A percentile compares a stretch with the other conserved stretches of the same genome.
Evolutionary conservation across 2,797 vertebrate genomes (phyloP).

Genomic region (Otolemur crassicaudatus): DNA sequence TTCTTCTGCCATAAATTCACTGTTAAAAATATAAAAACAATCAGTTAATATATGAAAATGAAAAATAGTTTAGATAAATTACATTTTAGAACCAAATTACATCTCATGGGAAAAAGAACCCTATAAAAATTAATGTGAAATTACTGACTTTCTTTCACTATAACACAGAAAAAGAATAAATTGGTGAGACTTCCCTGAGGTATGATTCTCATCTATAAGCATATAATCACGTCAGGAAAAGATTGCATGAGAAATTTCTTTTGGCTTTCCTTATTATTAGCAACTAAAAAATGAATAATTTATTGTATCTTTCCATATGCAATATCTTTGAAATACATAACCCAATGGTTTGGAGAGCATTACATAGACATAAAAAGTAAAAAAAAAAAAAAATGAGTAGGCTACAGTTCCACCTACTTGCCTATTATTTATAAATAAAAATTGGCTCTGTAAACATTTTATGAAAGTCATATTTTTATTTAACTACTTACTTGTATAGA

Average conservation of each 20-base stretch:
- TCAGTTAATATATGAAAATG: constrained; percentile 60
- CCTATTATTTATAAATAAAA: constrained; percentile 2
- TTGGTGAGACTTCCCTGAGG: not conserved
- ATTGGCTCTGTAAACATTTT: not conserved
- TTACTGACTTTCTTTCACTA: not conserved
- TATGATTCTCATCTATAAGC: not conserved
- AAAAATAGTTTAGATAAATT: constrained; percentile 56
- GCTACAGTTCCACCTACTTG: too few relatives aligned
- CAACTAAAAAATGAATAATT: constrained; percentile 39
- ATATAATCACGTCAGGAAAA: not conserved
- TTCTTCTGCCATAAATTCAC: constrained; percentile 98
- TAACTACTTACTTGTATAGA: not conserved
- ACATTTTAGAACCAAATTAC: constrained; percentile 43
- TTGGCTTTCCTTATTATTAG: constrained; percentile 40
- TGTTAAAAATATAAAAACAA: constrained; percentile 85
- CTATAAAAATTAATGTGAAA: constrained; percentile 19
- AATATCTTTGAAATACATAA: not conserved
- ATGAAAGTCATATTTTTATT: constrained; percentile 1
- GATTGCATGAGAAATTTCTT: not conserved
- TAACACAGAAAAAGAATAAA: constrained; percentile 1
- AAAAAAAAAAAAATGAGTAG: not conserved
- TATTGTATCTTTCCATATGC: constrained; percentile 38
- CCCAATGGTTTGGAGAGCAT: not conserved
- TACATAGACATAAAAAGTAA: constrained; percentile 6
- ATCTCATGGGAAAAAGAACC: not conserved